Evolutionary conservation across 2,888 invertebrate genomes (phyloP).

Genomic region (Leucozona laternaria): DNA sequence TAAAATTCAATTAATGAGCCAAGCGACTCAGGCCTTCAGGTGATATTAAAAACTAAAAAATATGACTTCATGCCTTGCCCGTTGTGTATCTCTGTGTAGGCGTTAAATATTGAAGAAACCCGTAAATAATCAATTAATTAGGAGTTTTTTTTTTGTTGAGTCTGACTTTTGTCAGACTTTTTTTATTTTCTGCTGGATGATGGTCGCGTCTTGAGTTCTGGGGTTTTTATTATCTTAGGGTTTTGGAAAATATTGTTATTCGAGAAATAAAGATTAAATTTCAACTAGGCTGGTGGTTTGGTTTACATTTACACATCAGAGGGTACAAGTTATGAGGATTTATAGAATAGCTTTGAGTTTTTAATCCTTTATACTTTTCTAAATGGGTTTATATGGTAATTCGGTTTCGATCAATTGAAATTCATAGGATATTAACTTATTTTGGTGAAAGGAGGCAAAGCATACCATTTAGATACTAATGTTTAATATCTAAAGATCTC

Average conservation of each 20-base stretch:
- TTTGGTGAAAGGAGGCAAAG: not conserved
- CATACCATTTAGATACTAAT: not conserved
- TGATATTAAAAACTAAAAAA: conserved; percentile 74
- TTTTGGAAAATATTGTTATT: conserved; percentile 1
- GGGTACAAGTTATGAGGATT: not conserved
- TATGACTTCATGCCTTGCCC: conserved; percentile 70
- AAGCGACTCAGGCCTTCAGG: conserved; percentile 60
- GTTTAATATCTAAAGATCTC: not conserved
- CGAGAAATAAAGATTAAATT: not conserved
- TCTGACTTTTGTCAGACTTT: conserved; percentile 23
- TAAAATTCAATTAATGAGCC: conserved; percentile 72
- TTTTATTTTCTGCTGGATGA: not conserved
- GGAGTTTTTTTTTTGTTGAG: conserved; percentile 25
- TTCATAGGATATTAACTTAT: not conserved
- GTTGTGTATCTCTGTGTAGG: conserved; percentile 59
- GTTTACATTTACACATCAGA: not conserved
- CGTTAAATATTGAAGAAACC: conserved; percentile 74
- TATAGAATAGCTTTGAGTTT: not conserved
- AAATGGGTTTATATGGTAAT: too few relatives aligned
- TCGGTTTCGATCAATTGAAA: not conserved
- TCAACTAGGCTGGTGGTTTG: not conserved
- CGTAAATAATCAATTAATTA: conserved; percentile 75
- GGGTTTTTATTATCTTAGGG: not conserved
- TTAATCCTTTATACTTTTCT: not conserved
- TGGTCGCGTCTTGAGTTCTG: not conserved